These are phyloP conservation scores for Caenorhabditis drosophilae DNA, from an alignment of 2,888 invertebrate species.

Conservation along the genomic window DNA sequence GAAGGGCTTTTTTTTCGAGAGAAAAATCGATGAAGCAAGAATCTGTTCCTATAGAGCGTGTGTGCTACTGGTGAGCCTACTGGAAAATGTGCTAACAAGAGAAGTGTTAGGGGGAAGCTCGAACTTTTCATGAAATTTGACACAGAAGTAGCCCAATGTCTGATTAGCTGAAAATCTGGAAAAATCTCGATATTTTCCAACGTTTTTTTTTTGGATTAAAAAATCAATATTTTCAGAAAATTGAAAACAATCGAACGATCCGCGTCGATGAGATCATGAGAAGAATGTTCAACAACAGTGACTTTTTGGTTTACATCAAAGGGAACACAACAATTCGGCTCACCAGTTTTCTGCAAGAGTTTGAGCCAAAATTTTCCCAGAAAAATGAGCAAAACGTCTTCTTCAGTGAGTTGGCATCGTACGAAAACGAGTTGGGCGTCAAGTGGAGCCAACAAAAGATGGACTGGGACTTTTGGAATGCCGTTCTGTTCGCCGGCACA, in stretches of 20 bases:
- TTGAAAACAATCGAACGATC: conserved; percentile 41
- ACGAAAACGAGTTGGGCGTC: conserved; percentile 50
- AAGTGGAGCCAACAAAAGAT: conserved; percentile 57
- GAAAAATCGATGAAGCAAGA: too few relatives aligned
- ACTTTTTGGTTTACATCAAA: conserved; percentile 53
- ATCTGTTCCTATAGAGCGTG: too few relatives aligned
- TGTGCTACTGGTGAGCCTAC: too few relatives aligned
- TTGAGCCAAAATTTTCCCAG: conserved; percentile 6
- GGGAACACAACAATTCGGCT: conserved; percentile 43
- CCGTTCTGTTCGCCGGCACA: conserved; percentile 52
- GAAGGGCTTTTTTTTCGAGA: too few relatives aligned
- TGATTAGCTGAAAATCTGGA: too few relatives aligned
- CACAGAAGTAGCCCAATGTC: too few relatives aligned
- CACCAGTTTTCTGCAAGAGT: conserved; percentile 31
- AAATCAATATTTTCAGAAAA: conserved; percentile 32
- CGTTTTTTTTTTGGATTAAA: too few relatives aligned
- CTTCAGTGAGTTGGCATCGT: conserved; percentile 34
- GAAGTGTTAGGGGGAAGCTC: too few relatives aligned
- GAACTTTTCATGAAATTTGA: too few relatives aligned
- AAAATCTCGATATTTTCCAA: too few relatives aligned
- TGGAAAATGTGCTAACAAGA: too few relatives aligned
- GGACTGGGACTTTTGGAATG: conserved; percentile 61
- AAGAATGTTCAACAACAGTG: conserved; percentile 55
- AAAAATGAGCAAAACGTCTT: neutral
- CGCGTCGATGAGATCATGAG: conserved; percentile 48